These are phyloP conservation scores for Lasioglossum malachurum DNA, from an alignment of 2,888 invertebrate species.

Conservation along the genomic window DNA sequence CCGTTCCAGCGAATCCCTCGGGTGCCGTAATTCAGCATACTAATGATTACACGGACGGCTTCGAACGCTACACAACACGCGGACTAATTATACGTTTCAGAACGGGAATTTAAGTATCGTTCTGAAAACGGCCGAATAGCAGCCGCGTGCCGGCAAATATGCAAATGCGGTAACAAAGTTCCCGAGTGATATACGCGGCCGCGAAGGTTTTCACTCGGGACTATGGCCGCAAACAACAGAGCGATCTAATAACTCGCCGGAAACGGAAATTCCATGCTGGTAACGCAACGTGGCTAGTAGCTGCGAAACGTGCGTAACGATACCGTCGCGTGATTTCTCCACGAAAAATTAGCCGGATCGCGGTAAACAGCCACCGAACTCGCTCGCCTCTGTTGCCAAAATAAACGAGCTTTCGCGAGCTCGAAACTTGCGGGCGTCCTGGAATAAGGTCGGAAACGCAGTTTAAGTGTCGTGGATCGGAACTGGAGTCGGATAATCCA, in stretches of 20 bases:
- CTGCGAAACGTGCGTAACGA: background rate
- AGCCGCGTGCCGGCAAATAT: conserved; percentile 16
- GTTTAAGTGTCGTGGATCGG: conserved; percentile 6
- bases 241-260: background rate
- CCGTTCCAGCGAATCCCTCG: background rate
- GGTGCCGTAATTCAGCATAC: background rate
- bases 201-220: background rate
- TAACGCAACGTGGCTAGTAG: background rate
- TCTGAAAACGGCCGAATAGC: conserved; percentile 19
- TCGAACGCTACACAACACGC: background rate
- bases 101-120: conserved; percentile 25
- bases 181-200: background rate
- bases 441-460: background rate
- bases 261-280: background rate
- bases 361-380: background rate
- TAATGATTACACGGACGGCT: background rate
- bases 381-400: background rate
- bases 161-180: conserved; percentile 22
- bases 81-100: conserved; percentile 5
- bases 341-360: background rate
- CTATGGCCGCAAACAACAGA: background rate
- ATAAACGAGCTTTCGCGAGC: background rate
- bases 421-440: background rate
- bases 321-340: background rate
- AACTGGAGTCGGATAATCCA: background rate